Evolutionary conservation across 2,113 vertebrate genomes (phyloP), one percentile per base, ranked within the genome.

Genomic region (Castor canadensis): DNA sequence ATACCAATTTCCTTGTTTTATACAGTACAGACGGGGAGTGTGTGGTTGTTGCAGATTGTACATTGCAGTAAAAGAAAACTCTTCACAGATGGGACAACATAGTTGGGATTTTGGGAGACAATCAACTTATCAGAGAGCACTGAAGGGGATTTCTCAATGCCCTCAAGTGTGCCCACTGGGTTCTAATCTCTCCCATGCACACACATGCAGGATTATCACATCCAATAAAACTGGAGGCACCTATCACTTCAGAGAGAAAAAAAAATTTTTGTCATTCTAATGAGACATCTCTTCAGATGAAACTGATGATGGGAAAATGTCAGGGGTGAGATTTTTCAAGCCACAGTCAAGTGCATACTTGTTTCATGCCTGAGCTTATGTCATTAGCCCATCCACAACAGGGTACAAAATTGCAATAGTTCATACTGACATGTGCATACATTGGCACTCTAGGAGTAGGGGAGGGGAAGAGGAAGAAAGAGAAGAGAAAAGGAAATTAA

Each of bases 241-340:
- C 13, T 35, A 94, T 24, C 8, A 73, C 54, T 85, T 90, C 54
- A 64, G 76, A 89, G 20, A 71, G 24, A 45, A 84, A 89, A 52
- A 76, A 52, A 77, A 9, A 64, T 67, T 89, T 82, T 87, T 72
- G 35, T 95, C 30, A 89, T 96, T 69, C 54, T 47, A 64, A 58
- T 67, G 58, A 94, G 66, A 71, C 38, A 72, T 82, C 19, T 64
- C 58, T 90, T 95, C 60, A 67, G 54, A 88, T 64, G 60, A 97
- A 95, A 92, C 26, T 49, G 35, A 24, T 15, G 85, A 81, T 90
- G 40, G 89, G 88, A 95, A 85, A 92, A 90, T 38, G 60, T 32
- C 40, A 83, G 24, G 32, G 28, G 30, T 89, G 35, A 88, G 10
- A 67, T 93, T 91, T 82, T 89, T 97, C 83, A 93, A 93, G 77